Conservation (phyloP, 2,797 vertebrate genomes). For the Neomorphus geoffroyi region DNA sequence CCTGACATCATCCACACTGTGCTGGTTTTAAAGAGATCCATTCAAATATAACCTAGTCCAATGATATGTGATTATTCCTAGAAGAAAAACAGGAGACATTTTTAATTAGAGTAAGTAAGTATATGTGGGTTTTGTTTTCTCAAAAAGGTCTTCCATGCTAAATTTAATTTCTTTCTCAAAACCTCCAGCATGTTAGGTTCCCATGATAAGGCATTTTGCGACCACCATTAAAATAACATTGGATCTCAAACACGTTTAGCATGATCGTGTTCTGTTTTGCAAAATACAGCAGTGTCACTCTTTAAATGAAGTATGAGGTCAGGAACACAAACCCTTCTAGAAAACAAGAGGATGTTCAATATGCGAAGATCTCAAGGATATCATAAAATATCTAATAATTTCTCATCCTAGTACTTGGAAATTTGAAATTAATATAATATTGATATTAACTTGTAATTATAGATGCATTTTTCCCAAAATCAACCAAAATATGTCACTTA, state of each 20-base stretch:
- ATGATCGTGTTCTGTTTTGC: background rate
- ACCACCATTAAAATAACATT: background rate
- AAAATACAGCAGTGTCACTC: background rate
- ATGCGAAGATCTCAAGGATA: background rate
- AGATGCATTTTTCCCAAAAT: background rate
- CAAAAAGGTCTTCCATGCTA: background rate
- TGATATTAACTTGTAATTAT: background rate
- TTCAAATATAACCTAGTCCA: background rate
- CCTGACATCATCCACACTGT: background rate
- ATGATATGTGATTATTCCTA: background rate
- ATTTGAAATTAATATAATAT: background rate
- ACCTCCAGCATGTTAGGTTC: background rate
- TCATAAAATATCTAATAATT: background rate
- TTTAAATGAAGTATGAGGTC: background rate
- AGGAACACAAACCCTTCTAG: background rate
- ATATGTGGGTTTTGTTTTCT: fast-evolving
- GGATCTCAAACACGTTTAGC: background rate
- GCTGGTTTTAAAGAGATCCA: background rate
- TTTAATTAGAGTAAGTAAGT: background rate
- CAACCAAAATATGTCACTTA: slow-evolving; percentile 50
- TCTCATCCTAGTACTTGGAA: background rate
- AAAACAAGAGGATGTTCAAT: background rate
- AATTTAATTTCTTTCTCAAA: background rate
- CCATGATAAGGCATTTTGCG: background rate
- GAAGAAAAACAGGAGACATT: background rate